A percentile compares a stretch with the other conserved stretches of the same genome.
Conservation (phyloP, 2,113 vertebrate genomes). For the Psilopsiagon aurifrons region DNA sequence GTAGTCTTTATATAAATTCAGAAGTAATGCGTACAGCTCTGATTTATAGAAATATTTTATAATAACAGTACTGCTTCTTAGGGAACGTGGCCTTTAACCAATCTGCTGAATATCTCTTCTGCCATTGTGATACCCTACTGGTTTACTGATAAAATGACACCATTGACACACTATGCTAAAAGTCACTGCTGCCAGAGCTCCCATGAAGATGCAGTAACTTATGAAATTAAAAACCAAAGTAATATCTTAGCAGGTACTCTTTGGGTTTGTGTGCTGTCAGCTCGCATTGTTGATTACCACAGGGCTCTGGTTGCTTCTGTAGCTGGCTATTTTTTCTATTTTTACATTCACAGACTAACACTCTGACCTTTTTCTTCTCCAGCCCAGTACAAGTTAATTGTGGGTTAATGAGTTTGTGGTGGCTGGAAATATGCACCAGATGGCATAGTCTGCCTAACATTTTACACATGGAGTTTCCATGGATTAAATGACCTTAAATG, state of each 20-base stretch:
- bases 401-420: neutral
- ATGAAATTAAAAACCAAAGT: neutral
- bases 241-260: neutral
- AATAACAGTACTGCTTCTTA: neutral
- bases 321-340: neutral
- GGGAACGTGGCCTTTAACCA: neutral
- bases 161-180: neutral
- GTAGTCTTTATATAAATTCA: neutral
- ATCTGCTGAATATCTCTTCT: neutral
- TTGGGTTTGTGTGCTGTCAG: neutral
- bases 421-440: neutral
- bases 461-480: neutral
- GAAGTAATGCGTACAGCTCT: neutral
- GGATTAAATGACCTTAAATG: neutral
- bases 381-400: neutral
- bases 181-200: neutral
- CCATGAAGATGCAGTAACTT: neutral
- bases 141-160: neutral
- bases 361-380: neutral
- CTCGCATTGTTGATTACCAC: neutral
- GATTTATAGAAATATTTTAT: neutral
- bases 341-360: neutral
- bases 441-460: neutral
- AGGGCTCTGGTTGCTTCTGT: neutral
- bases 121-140: neutral